phyloP scores from a whole-genome alignment of 1,140 invertebrate genomes.

The Argopecten irradians region DNA sequence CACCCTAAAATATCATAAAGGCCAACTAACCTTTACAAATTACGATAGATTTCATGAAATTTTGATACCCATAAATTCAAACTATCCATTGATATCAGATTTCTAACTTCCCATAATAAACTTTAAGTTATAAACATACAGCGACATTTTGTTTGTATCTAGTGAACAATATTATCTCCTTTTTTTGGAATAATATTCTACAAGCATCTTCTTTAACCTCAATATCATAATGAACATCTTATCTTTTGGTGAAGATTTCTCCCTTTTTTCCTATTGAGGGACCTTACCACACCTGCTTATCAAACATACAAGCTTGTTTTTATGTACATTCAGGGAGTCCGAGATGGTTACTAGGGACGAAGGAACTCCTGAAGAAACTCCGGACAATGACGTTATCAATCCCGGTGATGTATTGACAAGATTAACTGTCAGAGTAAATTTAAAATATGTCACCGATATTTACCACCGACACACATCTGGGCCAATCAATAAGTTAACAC shows the following conservation, averaged over 20 bases:
- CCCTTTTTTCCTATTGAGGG: too few relatives aligned
- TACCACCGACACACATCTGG: neutral
- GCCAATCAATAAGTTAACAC: constrained; percentile 17
- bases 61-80: neutral
- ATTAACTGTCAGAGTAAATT: constrained; percentile 11
- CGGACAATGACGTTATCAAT: neutral
- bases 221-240: too few relatives aligned
- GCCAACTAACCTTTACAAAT: neutral
- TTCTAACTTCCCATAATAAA: too few relatives aligned
- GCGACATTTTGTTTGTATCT: too few relatives aligned
- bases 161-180: too few relatives aligned
- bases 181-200: too few relatives aligned
- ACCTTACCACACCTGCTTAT: neutral
- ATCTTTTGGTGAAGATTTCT: too few relatives aligned
- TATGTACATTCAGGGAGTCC: constrained; percentile 10
- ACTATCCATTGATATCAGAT: too few relatives aligned
- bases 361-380: neutral
- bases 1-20: neutral
- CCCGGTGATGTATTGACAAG: neutral
- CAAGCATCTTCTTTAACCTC: too few relatives aligned
- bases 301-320: neutral
- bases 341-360: neutral
- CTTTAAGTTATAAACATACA: too few relatives aligned
- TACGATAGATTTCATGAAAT: neutral
- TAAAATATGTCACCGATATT: constrained; percentile 2